Evolutionary conservation across 2,113 vertebrate genomes (phyloP), one percentile per base, ranked within the genome.

Genomic region (Charina bottae): DNA sequence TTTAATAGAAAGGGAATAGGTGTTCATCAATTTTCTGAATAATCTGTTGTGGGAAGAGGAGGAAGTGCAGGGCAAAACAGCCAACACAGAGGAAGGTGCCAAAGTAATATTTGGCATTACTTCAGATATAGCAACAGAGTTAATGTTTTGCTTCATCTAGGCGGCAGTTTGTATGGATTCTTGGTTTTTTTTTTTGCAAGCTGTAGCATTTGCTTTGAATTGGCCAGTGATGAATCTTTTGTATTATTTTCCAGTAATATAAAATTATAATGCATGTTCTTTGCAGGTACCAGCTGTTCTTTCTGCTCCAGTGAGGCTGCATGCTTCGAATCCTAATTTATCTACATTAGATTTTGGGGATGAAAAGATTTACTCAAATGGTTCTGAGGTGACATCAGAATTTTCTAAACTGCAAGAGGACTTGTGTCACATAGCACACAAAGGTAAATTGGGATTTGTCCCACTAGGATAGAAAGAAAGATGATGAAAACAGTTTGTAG

Each of bases 281-380:
- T 93, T 95, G 28, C 89, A 98, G 98, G 98, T 98, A 92, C 98
- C 98, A 91, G 96, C 97, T 92, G 96, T 98, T 90, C 98, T 98
- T 90, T 96, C 98, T 59, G 98, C 98, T 46, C 98, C 98, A 1
- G 42, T 98, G 93, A 98, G 99, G 93, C 97, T 99, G 12, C 99
- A 99, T 49, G 99, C 99, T 90, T 99, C 99, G 89, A 99, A 99
- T 96, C 99, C 99, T 37, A 99, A 99, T 95, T 98, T 99, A 92
- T 99, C 98, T 94, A 98, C 98, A 1, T 98, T 98, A 92, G 98
- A 98, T 84, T 98, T 98, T 93, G 96, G 95, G 91, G 98, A 98
- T 87, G 98, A 98, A 87, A 99, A 99, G 93, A 96, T 95, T 59
- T 98, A 98, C 94, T 97, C 98, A 0, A 98, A 99, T 95, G 97